Evolutionary conservation across 1,140 invertebrate genomes (phyloP).

Genomic region (Meloidogyne floridensis): DNA sequence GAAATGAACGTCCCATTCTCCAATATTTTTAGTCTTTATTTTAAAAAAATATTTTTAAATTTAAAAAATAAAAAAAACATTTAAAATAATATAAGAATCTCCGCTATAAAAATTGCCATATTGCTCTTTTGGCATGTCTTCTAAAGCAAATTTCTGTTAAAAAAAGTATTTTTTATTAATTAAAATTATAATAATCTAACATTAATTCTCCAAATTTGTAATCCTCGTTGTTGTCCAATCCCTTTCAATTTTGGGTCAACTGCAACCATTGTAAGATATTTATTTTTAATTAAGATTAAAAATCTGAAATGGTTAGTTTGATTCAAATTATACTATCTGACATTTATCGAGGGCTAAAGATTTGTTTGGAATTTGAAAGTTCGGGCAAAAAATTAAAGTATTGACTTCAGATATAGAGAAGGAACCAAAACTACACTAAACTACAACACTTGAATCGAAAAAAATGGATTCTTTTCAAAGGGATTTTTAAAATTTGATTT

Average conservation of each 20-base stretch:
- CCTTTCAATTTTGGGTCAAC: conserved; percentile 52
- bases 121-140: conserved; percentile 75
- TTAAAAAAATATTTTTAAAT: conserved; percentile 2
- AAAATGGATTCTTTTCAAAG: too few species aligned
- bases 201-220: conserved; percentile 64
- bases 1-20: conserved; percentile 83
- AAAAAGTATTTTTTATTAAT: neutral
- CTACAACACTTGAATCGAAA: too few species aligned
- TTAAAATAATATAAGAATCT: conserved; percentile 84
- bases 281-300: too few species aligned
- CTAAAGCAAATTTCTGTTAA: conserved; percentile 62
- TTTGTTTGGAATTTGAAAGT: too few species aligned
- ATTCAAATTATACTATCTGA: too few species aligned
- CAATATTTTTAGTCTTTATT: conserved; percentile 56
- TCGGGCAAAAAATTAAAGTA: too few species aligned
- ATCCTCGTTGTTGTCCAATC: conserved; percentile 56
- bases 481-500: too few species aligned
- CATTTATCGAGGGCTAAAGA: conserved; percentile 61
- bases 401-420: too few species aligned
- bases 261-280: conserved; percentile 6
- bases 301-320: too few species aligned
- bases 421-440: too few species aligned
- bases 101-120: conserved; percentile 86
- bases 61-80: conserved; percentile 69
- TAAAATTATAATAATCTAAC: conserved; percentile 25